phyloP scores from a whole-genome alignment of 2,113 vertebrate species.

The Elgaria multicarinata region DNA sequence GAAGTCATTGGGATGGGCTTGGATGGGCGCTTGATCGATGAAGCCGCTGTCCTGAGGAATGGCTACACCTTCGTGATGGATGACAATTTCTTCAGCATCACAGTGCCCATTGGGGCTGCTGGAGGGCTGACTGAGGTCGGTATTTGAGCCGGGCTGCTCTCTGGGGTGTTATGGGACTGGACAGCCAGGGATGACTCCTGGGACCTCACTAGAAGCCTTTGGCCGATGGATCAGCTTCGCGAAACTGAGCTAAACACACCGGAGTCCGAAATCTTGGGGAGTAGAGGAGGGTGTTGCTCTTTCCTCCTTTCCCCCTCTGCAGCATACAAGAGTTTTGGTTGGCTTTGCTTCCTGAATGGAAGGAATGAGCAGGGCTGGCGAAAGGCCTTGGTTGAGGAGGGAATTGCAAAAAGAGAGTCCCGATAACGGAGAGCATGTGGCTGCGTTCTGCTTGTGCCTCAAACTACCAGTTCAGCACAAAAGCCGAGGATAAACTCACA shows the following conservation, averaged over 20 bases:
- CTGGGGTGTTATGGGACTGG: neutral
- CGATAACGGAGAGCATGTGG: neutral
- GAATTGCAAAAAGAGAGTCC: neutral
- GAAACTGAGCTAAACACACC: too few species aligned
- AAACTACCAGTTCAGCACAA: too few species aligned
- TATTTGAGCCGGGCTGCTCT: neutral
- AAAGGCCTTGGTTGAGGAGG: neutral
- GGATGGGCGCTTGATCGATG: conserved; percentile 66
- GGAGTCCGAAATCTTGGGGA: too few species aligned
- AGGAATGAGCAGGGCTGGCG: neutral
- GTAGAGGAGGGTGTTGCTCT: neutral
- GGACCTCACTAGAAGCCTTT: too few species aligned
- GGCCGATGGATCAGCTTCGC: too few species aligned
- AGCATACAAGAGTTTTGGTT: too few species aligned
- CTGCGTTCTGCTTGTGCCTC: neutral
- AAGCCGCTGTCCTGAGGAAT: conserved; percentile 40
- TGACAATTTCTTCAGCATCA: neutral
- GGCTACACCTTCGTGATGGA: conserved; percentile 55
- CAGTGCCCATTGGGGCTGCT: conserved; percentile 45
- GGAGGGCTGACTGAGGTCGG: conserved; percentile 48
- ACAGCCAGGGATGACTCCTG: neutral
- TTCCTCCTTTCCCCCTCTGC: neutral
- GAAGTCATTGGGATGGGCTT: conserved; percentile 74
- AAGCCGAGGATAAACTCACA: neutral
- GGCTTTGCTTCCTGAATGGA: neutral